Evolutionary conservation across 2,113 vertebrate species (phyloP).

Genomic region (Pygoscelis adeliae): DNA sequence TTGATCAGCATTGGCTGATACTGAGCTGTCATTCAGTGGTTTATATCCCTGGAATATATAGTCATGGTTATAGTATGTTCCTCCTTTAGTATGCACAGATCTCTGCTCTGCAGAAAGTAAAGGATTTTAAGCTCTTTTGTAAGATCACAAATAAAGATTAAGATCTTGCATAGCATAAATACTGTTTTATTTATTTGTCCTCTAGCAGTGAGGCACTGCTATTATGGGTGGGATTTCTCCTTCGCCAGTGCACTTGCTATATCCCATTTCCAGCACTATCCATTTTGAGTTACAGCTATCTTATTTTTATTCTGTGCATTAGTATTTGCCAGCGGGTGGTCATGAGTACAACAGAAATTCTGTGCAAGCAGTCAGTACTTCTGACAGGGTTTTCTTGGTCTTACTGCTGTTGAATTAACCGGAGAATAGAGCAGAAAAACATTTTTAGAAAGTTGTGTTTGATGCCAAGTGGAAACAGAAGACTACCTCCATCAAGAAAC

Average conservation of each 20-base stretch:
- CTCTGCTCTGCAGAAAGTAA: slow-evolving; percentile 17
- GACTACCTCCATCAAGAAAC: not conserved
- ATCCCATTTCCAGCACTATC: not conserved
- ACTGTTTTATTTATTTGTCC: not conserved
- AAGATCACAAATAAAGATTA: slow-evolving; percentile 29
- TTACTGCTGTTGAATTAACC: slow-evolving; percentile 35
- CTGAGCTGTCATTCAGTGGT: slow-evolving; percentile 30
- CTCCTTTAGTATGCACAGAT: slow-evolving; percentile 8
- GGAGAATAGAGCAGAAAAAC: slow-evolving; percentile 15
- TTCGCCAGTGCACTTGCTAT: not conserved
- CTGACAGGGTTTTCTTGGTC: slow-evolving; percentile 6
- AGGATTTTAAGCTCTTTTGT: not conserved
- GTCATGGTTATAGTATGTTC: slow-evolving; percentile 12
- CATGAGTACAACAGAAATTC: slow-evolving; percentile 20
- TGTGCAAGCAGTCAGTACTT: not conserved
- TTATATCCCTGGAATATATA: slow-evolving; percentile 20
- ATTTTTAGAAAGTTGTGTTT: slow-evolving; percentile 35
- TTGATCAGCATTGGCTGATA: slow-evolving; percentile 49
- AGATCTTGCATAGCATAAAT: not conserved
- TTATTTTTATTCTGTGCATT: slow-evolving; percentile 13
- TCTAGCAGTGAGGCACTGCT: not conserved
- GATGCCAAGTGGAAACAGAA: slow-evolving; percentile 36
- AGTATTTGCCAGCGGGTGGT: not conserved
- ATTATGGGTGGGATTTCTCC: not conserved
- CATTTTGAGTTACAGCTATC: not conserved